Base-by-base conservation (phyloP, 1,140 invertebrate species). In the Oncopodura yosiiana region DNA sequence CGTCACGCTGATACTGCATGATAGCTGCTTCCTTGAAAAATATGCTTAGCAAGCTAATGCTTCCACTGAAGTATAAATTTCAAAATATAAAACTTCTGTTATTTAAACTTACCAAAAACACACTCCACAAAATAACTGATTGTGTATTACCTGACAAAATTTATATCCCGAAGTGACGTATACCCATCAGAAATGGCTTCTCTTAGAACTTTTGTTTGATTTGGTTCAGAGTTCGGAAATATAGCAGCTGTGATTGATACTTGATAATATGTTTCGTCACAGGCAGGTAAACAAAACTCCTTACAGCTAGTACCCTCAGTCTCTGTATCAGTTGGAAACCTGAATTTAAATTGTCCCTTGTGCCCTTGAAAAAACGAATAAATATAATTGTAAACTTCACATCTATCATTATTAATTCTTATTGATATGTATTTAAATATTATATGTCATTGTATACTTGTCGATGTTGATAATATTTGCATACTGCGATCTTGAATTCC, bases 1-100 rank as follows among this genome's bases (percentile, higher is more conserved):
- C 60, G 43, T 65, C 63, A n/a, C 63, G 23, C 48, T 65, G 61
- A 42, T 63, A 65, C 32, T 62, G 63, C 37, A 65, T 60, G 18
- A 65, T 56, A 3, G 63, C 57, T 1, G 58, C 49, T 30, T 65
- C 61, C 0, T 55, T 44, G 41, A 65, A 65, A 19, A 57, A 65
- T 14, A 65, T 49, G 11, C 61, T 32, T 14, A 65, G 46, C 6
- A 63, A 27, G 18, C 54, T 58, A 39, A 65, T 59, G 27, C 61
- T 63, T 37, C 43, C 58, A 9, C 60, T 61, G 36, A 18, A 19
- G 23, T 21, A 44, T 26, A 26, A 11, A 24, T 11, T 44, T 3
- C 19, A 11, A 11, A 44, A 23, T 44, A 24, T 18, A 3, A 24
- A 6, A 19, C 9, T 21, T 23, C 3, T 44, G 18, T 41, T 8